A percentile compares a stretch with the other conserved stretches of the same genome.
These are phyloP conservation scores for Hyperopisus bebe DNA, from an alignment of 2,113 vertebrate genomes.

Conservation along the genomic window DNA sequence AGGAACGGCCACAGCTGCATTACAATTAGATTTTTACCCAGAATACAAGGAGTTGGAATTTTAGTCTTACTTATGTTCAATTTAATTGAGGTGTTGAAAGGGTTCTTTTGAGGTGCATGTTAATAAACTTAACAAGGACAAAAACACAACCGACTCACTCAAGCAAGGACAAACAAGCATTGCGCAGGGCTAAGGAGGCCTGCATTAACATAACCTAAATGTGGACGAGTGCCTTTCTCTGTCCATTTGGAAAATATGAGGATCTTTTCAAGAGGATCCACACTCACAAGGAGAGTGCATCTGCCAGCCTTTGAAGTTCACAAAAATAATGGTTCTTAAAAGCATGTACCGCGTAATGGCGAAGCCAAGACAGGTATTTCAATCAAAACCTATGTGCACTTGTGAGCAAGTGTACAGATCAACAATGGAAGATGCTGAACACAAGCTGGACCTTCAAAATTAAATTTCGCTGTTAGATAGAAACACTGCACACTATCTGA, in stretches of 20 bases:
- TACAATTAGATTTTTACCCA: background rate
- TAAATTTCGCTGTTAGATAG: background rate
- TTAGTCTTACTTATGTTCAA: constrained; percentile 6
- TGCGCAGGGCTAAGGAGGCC: constrained; percentile 21
- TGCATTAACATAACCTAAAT: constrained; percentile 58
- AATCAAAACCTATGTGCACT: constrained; percentile 43
- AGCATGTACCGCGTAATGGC: constrained; percentile 53
- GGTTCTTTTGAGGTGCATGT: constrained; percentile 29
- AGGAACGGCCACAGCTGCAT: background rate
- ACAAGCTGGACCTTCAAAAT: constrained; percentile 2
- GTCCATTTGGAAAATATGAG: constrained; percentile 68
- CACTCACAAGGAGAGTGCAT: constrained; percentile 57
- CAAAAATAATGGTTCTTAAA: constrained; percentile 64
- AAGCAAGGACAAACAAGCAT: constrained; percentile 40
- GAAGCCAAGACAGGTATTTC: constrained; percentile 50
- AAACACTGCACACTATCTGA: background rate
- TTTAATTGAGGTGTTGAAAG: constrained; percentile 5
- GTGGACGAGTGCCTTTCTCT: constrained; percentile 53
- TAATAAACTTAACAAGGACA: constrained; percentile 32
- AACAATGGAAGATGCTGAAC: constrained; percentile 29
- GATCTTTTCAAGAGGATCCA: constrained; percentile 56
- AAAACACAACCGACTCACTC: constrained; percentile 37
- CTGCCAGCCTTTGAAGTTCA: constrained; percentile 63
- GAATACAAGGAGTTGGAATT: background rate
- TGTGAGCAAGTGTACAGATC: constrained; percentile 45